Base-by-base conservation (phyloP, 2,888 invertebrate genomes). In the Sinhomidia bicolor region DNA sequence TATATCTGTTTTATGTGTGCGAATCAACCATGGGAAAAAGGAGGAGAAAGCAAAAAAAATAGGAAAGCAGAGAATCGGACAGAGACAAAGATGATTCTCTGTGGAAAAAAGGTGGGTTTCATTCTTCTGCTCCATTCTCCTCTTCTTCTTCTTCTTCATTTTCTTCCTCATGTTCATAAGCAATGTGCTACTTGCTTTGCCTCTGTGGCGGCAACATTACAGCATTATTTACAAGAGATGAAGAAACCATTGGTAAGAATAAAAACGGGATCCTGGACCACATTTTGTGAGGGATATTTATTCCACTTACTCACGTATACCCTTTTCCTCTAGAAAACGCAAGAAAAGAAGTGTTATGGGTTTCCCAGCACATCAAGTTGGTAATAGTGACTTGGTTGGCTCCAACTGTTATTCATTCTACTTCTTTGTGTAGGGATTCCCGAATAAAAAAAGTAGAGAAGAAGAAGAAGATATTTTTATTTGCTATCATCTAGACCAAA, bases 31-130 rank as follows among this genome's bases (percentile, higher is more conserved):
- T 14, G 17, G 29, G n/a, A 9, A 68, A 68, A 65, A 14, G n/a
- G 12, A 14, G 51, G 32, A 65, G n/a, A 29, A 32, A 65, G 47
- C 20, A 20, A 54, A 17, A 17, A 17, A n/a, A 62, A 32, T 32
- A 9, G 1, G 54, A 17, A 5, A 20, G 54, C 10, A 23, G 14
- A 36, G 36, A 60, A 68, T 71, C 10, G 80, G 54, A 71, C 80
- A 80, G 36, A 60, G 80, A 86, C 71, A 86, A 86, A 86, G 57
- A 60, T 47, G 80, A 74, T 68, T 36, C 51, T 65, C 44, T 62
- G 5, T 20, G 26, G n/a, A 26, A 51, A 71, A 44, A 60, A 44
- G 65, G 65, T 65, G 65, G 79, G 60, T 79, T 36, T 10, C 14
- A 79, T 79, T 79, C 41, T n/a, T 6, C 23, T 57, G 3, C 51